Percentiles rank a stretch among this genome's conserved stretches.
These are phyloP conservation scores for Sander vitreus DNA, from an alignment of 2,113 vertebrate genomes.

Conservation along the genomic window DNA sequence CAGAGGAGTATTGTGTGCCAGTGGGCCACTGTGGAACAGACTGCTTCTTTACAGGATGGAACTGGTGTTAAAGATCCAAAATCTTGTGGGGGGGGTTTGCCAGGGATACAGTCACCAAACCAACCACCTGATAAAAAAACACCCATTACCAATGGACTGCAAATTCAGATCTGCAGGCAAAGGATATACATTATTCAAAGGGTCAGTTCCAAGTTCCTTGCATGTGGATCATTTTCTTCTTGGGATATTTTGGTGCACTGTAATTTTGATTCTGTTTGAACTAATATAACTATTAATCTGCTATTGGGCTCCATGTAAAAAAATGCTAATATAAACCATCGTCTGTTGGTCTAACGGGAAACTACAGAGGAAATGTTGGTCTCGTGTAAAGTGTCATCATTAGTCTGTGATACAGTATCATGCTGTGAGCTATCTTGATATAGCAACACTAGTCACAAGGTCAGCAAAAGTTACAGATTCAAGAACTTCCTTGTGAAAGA, in stretches of 20 bases:
- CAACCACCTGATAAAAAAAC: neutral
- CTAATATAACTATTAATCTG: neutral
- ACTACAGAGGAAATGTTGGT: neutral
- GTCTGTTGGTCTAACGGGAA: slow-evolving; percentile 7
- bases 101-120: neutral
- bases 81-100: neutral
- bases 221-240: neutral
- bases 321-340: neutral
- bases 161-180: neutral
- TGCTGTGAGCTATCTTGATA: neutral
- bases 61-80: slow-evolving; percentile 19
- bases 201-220: neutral
- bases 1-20: slow-evolving; percentile 74
- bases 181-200: neutral
- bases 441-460: neutral
- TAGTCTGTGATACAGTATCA: slow-evolving; percentile 11
- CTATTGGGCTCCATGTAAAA: neutral
- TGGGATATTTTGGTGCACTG: neutral
- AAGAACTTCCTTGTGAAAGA: neutral
- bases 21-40: slow-evolving; percentile 25
- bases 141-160: neutral
- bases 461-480: neutral
- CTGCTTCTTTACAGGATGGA: slow-evolving; percentile 25
- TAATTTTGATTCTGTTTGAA: neutral
- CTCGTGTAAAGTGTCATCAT: neutral